A percentile compares a stretch with the other conserved stretches of the same genome.
phyloP scores from a whole-genome alignment of 2,113 vertebrate genomes.

The Rhinogobius similis region DNA sequence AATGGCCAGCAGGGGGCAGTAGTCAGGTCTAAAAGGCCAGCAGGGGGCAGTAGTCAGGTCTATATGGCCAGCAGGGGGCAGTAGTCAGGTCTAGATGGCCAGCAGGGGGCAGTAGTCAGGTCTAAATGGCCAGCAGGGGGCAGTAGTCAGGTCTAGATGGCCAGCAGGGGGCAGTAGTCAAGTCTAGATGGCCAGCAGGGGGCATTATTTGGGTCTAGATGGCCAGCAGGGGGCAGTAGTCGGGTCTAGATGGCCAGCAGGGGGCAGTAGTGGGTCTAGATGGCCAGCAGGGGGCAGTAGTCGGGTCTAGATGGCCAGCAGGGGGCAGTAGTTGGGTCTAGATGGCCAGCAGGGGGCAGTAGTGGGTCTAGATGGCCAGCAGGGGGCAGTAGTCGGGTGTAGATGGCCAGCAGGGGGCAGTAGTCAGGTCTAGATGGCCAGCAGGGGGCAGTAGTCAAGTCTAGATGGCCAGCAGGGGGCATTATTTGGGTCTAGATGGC shows the following conservation, averaged over 20 bases:
- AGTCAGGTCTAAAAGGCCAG: neutral
- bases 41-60: neutral
- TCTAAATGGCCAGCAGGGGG: no score
- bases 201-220: no score
- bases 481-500: no score
- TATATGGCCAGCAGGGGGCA: neutral
- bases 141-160: neutral
- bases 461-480: no score
- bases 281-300: no score
- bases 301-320: neutral
- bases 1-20: neutral
- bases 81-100: no score
- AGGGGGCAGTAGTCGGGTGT: neutral
- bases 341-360: no score
- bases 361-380: neutral
- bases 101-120: no score
- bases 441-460: no score
- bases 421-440: no score
- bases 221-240: no score
- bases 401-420: no score
- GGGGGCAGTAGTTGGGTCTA: neutral
- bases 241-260: neutral
- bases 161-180: neutral
- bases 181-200: neutral
- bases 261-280: neutral